A percentile compares a stretch with the other conserved stretches of the same genome.
Evolutionary conservation across 1,140 invertebrate species (phyloP).

Genomic region (Lepidostoma basale): DNA sequence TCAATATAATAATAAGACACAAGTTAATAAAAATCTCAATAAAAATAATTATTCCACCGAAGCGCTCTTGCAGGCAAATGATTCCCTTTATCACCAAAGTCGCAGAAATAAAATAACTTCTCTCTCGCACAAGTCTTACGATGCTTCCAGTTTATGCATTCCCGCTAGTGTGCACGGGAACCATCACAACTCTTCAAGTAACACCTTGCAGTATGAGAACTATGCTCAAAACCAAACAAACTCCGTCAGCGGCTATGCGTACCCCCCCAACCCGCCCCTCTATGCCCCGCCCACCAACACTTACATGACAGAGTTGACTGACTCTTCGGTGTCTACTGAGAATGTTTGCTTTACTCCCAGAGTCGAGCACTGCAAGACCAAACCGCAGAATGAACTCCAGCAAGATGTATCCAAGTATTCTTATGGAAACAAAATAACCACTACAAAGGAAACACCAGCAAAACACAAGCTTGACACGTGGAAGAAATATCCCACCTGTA

Average conservation of each 20-base stretch:
- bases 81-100: slow-evolving; percentile 26
- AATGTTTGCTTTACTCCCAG: slow-evolving; percentile 31
- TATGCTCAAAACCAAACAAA: slow-evolving; percentile 36
- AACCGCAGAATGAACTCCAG: slow-evolving; percentile 12
- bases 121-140: slow-evolving; percentile 20
- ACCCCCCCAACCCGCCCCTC: slow-evolving; percentile 33
- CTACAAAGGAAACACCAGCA: not conserved
- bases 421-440: slow-evolving; percentile 1
- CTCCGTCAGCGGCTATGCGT: slow-evolving; percentile 19
- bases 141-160: slow-evolving; percentile 34
- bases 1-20: slow-evolving; percentile 19
- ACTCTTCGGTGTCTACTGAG: slow-evolving; percentile 25
- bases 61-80: slow-evolving; percentile 57
- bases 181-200: slow-evolving; percentile 30
- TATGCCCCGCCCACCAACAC: slow-evolving; percentile 37
- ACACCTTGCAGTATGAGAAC: slow-evolving; percentile 31
- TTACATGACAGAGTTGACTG: slow-evolving; percentile 29
- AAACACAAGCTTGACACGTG: slow-evolving; percentile 11
- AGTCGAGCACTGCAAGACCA: slow-evolving; percentile 33
- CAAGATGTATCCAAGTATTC: slow-evolving; percentile 21
- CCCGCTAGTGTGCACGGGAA: slow-evolving; percentile 27
- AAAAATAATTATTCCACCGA: slow-evolving; percentile 65
- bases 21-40: slow-evolving; percentile 42
- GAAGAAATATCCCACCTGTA: slow-evolving; percentile 12
- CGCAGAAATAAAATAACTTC: slow-evolving; percentile 27